A percentile compares a stretch with the other conserved stretches of the same genome.
phyloP scores from a whole-genome alignment of 2,113 vertebrate species.

The Theropithecus gelada region DNA sequence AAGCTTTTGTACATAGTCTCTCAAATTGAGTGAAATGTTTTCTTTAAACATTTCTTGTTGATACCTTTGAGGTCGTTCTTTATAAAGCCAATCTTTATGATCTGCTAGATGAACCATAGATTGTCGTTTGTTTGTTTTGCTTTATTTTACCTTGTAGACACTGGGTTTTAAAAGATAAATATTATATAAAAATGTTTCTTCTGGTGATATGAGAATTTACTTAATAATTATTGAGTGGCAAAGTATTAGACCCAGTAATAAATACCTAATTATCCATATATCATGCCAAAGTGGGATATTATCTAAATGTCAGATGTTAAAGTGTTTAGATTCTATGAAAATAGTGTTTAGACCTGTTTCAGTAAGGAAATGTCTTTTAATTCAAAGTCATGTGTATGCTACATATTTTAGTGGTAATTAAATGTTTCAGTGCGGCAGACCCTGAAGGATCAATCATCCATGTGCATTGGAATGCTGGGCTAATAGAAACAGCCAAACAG shows the following conservation, averaged over 20 bases:
- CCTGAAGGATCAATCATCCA: not conserved
- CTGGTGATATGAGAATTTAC: not conserved
- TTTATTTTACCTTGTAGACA: not conserved
- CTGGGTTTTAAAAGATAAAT: not conserved
- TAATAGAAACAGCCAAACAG: not conserved
- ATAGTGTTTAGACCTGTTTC: not conserved
- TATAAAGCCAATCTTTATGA: not conserved
- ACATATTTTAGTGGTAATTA: constrained; percentile 14
- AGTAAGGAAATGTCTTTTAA: not conserved
- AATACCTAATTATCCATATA: not conserved
- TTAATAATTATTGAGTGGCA: constrained; percentile 26
- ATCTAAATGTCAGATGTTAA: constrained; percentile 29
- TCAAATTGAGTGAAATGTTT: not conserved
- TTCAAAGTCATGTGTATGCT: not conserved
- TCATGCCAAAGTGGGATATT: not conserved
- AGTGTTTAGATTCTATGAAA: constrained; percentile 4
- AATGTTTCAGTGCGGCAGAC: not conserved
- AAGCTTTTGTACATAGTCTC: not conserved
- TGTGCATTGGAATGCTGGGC: not conserved
- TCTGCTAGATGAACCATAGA: not conserved
- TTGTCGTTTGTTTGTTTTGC: not conserved
- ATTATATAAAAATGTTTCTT: constrained; percentile 29
- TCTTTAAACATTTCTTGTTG: not conserved
- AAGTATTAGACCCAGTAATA: not conserved
- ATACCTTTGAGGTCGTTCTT: not conserved